Evolutionary conservation across 2,113 vertebrate species (phyloP), one percentile per base, ranked within the genome.

Genomic region (Osmerus mordax): DNA sequence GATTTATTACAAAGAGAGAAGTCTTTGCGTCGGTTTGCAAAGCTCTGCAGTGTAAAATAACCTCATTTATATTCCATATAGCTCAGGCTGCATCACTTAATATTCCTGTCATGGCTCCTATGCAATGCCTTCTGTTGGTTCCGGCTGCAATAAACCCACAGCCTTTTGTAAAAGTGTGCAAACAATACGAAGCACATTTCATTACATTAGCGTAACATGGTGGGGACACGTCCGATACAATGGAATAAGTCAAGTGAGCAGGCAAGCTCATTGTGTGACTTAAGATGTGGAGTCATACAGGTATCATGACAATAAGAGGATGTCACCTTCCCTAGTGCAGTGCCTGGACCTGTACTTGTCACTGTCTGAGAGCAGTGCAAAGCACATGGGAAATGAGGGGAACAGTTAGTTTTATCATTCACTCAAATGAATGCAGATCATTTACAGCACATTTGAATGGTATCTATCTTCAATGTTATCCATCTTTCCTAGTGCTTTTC

Each of bases 21-120:
- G 88, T 91, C 89, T 89, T 91, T 89, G 90, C 83, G 76, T 92
- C 77, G 87, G 86, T 92, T 91, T 91, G 90, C 87, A 86, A 87
- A 89, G 89, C 91, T 92, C 90, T 87, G 90, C 90, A 86, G 87
- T 91, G 88, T 90, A 92, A 92, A 92, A 93, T 92, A 92, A 92
- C 87, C 92, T 93, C 85, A 94, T 94, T 92, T 93, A 93, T 93
- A 94, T 93, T 94, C 93, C 91, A 92, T 93, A 92, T 92, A 91
- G 92, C 89, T 86, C 76, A 73, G 85, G 80, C 88, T 85, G 87
- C 88, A 89, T 83, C 85, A 86, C 89, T 94, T 94, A 94, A 93
- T 94, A 93, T 94, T 94, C 91, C 89, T 89, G 91, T 91, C 91
- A 90, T 89, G 87, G 77, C 84, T 89, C 85, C 85, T 81, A 84